Evolutionary conservation across 2,888 invertebrate genomes (phyloP).

Genomic region (Synanthedon tipuliformis): DNA sequence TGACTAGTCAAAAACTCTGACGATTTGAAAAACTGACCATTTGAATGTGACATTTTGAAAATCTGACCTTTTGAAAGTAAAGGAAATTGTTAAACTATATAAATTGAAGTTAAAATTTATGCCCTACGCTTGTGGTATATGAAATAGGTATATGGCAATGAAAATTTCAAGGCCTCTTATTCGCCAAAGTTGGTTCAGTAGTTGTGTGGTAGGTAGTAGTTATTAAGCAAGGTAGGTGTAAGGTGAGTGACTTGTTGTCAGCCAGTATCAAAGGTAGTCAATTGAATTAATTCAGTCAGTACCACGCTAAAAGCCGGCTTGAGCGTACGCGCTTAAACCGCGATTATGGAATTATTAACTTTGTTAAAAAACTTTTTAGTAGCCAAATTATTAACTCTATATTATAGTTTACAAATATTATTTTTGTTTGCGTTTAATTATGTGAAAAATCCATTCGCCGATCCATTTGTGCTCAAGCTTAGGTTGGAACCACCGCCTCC

Average conservation of each 20-base stretch:
- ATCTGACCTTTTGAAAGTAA: too few relatives aligned
- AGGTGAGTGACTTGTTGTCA: background rate
- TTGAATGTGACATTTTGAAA: too few relatives aligned
- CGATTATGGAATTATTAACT: constrained; percentile 7
- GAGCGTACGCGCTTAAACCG: background rate
- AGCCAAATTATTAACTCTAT: constrained; percentile 28
- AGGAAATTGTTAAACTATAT: too few relatives aligned
- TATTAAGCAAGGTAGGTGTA: too few relatives aligned
- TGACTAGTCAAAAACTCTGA: too few relatives aligned
- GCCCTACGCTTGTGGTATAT: too few relatives aligned
- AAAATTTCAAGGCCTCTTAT: too few relatives aligned
- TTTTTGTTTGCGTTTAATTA: constrained; percentile 27
- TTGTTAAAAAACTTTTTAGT: constrained; percentile 23
- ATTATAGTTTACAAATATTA: constrained; percentile 23
- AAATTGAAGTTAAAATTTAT: too few relatives aligned
- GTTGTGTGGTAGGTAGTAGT: background rate
- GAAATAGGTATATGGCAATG: too few relatives aligned
- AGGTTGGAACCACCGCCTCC: constrained; percentile 55
- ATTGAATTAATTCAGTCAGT: background rate
- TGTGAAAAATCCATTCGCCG: constrained; percentile 36
- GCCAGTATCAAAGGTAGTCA: background rate
- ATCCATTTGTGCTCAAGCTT: constrained; percentile 39
- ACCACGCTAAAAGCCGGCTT: background rate
- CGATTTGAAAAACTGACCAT: too few relatives aligned
- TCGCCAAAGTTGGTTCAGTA: too few relatives aligned